phyloP scores from a whole-genome alignment of 2,797 vertebrate species.

The Danio tinwini region DNA sequence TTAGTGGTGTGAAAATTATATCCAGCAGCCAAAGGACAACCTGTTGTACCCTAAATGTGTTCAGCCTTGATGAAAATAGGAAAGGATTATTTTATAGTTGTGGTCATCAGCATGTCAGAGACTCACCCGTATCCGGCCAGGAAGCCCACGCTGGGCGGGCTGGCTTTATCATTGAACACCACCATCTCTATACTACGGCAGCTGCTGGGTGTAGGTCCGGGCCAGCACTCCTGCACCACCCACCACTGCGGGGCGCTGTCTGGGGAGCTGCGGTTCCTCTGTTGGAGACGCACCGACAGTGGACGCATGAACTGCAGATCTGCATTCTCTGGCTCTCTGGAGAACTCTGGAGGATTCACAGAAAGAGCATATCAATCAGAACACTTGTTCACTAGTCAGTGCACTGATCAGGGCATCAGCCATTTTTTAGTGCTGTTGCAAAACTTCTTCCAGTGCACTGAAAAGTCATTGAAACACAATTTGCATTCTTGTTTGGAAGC shows the following conservation, averaged over 20 bases:
- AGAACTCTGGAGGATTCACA: constrained; percentile 58
- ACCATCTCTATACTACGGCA: constrained; percentile 79
- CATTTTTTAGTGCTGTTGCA: no score
- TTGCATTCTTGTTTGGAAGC: no score
- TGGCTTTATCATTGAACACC: constrained; percentile 84
- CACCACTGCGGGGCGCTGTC: constrained; percentile 75
- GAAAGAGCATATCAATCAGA: neutral
- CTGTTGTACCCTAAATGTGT: no score
- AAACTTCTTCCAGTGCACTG: no score
- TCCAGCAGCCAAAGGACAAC: no score
- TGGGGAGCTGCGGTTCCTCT: constrained; percentile 58
- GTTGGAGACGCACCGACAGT: constrained; percentile 75
- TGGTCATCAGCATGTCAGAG: neutral
- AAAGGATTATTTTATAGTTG: no score
- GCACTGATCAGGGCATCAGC: no score
- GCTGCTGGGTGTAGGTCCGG: constrained; percentile 60
- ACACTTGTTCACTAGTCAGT: no score
- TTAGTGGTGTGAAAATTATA: no score
- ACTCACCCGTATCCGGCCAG: constrained; percentile 82
- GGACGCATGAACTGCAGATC: constrained; percentile 79
- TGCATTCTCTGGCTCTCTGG: constrained; percentile 66
- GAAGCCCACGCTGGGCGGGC: constrained; percentile 83
- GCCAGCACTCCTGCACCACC: constrained; percentile 78
- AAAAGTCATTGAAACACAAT: no score
- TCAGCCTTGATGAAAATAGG: no score